Base-by-base conservation (phyloP, 2,797 vertebrate genomes). In the Pseudochromis fuscus region DNA sequence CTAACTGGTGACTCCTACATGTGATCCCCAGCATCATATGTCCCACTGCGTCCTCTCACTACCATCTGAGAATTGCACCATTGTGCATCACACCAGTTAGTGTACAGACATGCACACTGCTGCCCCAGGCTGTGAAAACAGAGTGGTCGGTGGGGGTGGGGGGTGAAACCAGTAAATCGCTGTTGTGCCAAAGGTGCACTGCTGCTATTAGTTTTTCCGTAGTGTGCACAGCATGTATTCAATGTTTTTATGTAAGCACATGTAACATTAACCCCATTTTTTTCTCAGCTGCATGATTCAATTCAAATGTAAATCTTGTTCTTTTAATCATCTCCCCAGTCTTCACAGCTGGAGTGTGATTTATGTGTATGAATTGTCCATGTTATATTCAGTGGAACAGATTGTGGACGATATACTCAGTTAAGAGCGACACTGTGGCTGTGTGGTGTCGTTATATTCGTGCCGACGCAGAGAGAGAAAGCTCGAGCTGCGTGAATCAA, bases 81-180 rank as follows among this genome's bases (percentile, higher is more conserved):
- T 84, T 88, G 79, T 86, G 72, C 3, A 24, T 48, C 38, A 66
- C 33, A 68, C 28, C 79, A n/a, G 42, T 76, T 62, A 56, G 28
- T 2, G 1, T 19, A 66, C 23, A 38, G 45, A 53, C 76, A 53
- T 48, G 64, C 55, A 62, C 12, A 31, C 64, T 25, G 53, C 31
- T 57, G 66, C 71, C 62, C 52, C 25, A 6, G 74, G 72, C 67
- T 49, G 72, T 64, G 55, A 58, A 25, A 51, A 66, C 44, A 64
- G 49, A 45, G 30, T 3, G 62, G 18, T 28, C 35, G 42, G 13
- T 28, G 40, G 42, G 13, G 33, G 33, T 35, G 62, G 18, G 30
- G 38, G 38, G 40, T 73, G 56, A 61, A 70, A 58, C 33, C 59
- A 74, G 49, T 49, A 45, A 38, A n/a, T 28, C 28, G 8, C 35